Evolutionary conservation across 2,888 invertebrate genomes (phyloP).

Genomic region (Lithophane socia): DNA sequence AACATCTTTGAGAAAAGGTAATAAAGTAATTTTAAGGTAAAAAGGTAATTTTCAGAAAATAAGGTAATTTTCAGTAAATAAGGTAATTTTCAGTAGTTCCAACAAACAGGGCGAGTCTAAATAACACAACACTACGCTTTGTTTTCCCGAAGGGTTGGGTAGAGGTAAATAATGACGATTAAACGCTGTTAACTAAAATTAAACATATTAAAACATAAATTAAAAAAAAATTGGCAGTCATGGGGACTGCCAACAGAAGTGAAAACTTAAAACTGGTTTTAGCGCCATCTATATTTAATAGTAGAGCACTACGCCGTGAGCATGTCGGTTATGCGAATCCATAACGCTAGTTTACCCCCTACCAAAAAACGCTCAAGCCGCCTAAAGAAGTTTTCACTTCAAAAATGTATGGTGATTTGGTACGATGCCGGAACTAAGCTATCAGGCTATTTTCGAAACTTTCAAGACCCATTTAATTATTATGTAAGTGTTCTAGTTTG

Average conservation of each 20-base stretch:
- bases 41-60: too few species aligned
- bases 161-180: background rate
- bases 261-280: too few species aligned
- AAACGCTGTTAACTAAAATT: background rate
- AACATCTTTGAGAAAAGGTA: background rate
- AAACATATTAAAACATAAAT: background rate
- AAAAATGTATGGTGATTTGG: background rate
- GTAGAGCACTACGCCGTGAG: too few species aligned
- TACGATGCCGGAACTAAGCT: constrained; percentile 19
- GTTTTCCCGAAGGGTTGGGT: background rate
- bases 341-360: too few species aligned
- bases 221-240: background rate
- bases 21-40: too few species aligned
- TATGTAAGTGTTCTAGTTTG: constrained; percentile 47
- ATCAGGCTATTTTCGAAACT: constrained; percentile 45
- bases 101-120: background rate
- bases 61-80: too few species aligned
- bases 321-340: too few species aligned
- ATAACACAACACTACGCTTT: background rate
- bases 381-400: too few species aligned
- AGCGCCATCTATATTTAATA: too few species aligned
- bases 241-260: too few species aligned
- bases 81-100: background rate
- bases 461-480: constrained; percentile 49
- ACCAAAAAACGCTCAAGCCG: too few species aligned